Evolutionary conservation across 1,140 invertebrate genomes (phyloP).

Genomic region (Drosophila hydei): DNA sequence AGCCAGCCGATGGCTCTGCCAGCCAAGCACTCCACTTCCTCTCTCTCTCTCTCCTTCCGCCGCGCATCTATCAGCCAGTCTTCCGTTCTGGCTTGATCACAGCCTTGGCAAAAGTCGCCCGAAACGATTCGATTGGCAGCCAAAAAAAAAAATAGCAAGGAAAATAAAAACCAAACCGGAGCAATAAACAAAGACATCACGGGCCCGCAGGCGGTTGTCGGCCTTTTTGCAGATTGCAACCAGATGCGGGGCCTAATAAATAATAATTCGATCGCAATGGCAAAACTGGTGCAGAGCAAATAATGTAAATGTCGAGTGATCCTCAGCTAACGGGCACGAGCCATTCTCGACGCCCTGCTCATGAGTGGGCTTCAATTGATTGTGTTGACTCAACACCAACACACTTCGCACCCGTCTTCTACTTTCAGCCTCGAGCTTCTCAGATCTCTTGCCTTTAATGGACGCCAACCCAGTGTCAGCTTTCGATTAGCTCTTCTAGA

Average conservation of each 20-base stretch:
- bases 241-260: conserved; percentile 68
- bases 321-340: too few relatives aligned
- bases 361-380: neutral
- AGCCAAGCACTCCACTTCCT: neutral
- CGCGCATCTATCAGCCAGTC: neutral
- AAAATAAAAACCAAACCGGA: conserved; percentile 39
- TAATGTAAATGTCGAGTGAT: conserved; percentile 21
- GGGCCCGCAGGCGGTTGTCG: conserved; percentile 47
- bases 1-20: conserved; percentile 14
- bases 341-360: neutral
- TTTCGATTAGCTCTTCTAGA: too few relatives aligned
- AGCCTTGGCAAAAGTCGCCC: conserved; percentile 15
- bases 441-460: too few relatives aligned
- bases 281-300: conserved; percentile 54
- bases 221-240: conserved; percentile 42
- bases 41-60: neutral
- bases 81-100: neutral
- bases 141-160: conserved; percentile 19
- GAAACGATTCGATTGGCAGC: conserved; percentile 6
- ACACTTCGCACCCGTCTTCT: too few relatives aligned
- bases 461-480: too few relatives aligned
- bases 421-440: too few relatives aligned
- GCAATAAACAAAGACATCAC: conserved; percentile 80
- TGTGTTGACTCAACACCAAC: too few relatives aligned
- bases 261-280: conserved; percentile 71